Conservation (phyloP, 1,140 invertebrate species). For the Caerostris darwini region DNA sequence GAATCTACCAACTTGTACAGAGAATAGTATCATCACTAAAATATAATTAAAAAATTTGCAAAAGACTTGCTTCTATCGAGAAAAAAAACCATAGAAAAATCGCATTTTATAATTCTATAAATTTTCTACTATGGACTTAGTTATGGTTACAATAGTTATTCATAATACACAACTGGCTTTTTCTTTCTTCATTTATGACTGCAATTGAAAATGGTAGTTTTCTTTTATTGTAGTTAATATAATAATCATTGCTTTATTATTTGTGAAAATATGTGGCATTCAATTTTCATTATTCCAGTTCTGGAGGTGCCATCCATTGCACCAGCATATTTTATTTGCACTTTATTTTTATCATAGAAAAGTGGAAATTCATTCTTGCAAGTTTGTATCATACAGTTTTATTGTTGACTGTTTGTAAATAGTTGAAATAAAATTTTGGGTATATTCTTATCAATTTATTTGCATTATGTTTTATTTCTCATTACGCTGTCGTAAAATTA, state of each 20-base stretch:
- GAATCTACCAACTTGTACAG: not conserved
- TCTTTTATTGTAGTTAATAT: not conserved
- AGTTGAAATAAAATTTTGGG: conserved; percentile 73
- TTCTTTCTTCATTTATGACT: conserved; percentile 30
- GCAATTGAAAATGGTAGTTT: conserved; percentile 15
- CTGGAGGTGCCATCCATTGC: conserved; percentile 55
- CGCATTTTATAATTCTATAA: not conserved
- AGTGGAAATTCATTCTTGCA: conserved; percentile 71
- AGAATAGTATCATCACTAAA: not conserved
- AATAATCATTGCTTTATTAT: conserved; percentile 33
- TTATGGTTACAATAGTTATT: not conserved
- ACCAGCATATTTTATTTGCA: conserved; percentile 56
- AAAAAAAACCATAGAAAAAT: not conserved
- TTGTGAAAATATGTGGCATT: conserved; percentile 43
- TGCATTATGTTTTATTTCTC: not conserved
- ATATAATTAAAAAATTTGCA: not conserved
- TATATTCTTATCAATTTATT: conserved; percentile 62
- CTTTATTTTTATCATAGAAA: conserved; percentile 55
- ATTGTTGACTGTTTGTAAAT: conserved; percentile 72
- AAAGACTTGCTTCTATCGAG: not conserved
- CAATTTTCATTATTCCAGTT: conserved; percentile 52
- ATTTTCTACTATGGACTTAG: not conserved
- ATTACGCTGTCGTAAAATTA: too few relatives aligned
- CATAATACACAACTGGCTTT: conserved; percentile 27
- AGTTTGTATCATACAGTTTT: conserved; percentile 70